phyloP scores from a whole-genome alignment of 2,797 vertebrate species.

The Cuculus canorus region DNA sequence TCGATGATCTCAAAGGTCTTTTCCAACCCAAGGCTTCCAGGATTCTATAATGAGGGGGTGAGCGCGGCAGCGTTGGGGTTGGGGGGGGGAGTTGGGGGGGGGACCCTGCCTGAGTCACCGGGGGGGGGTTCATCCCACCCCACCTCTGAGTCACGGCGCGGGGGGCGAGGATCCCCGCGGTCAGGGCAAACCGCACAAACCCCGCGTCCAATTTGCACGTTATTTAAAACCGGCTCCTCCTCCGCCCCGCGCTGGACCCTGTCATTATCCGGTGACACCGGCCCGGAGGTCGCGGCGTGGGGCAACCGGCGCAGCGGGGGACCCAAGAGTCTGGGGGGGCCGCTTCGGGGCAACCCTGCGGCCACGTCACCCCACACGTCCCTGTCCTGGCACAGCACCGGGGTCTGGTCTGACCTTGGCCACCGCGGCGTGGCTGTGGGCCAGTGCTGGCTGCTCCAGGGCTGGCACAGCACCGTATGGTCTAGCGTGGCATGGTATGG shows the following conservation, averaged over 20 bases:
- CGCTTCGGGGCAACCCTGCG: not conserved
- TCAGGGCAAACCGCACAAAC: conserved; percentile 63
- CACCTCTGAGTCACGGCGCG: conserved; percentile 44
- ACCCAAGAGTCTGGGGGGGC: not conserved
- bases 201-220: conserved; percentile 65
- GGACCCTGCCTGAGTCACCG: conserved; percentile 34
- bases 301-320: conserved; percentile 15
- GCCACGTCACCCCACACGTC: not conserved
- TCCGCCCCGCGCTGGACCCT: conserved; percentile 48
- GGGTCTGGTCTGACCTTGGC: not conserved
- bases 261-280: conserved; percentile 56
- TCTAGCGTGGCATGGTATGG: no score
- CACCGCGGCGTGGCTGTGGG: accelerated
- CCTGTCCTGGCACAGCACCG: accelerated
- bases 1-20: no score
- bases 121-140: no score
- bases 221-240: conserved; percentile 70
- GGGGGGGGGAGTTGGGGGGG: no score
- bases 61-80: no score
- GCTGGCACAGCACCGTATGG: no score
- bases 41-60: not conserved
- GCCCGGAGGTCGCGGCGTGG: conserved; percentile 17
- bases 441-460: not conserved
- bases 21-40: no score
- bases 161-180: conserved; percentile 41